Conservation (phyloP, 2,113 vertebrate species). For the Pseudois nayaur region DNA sequence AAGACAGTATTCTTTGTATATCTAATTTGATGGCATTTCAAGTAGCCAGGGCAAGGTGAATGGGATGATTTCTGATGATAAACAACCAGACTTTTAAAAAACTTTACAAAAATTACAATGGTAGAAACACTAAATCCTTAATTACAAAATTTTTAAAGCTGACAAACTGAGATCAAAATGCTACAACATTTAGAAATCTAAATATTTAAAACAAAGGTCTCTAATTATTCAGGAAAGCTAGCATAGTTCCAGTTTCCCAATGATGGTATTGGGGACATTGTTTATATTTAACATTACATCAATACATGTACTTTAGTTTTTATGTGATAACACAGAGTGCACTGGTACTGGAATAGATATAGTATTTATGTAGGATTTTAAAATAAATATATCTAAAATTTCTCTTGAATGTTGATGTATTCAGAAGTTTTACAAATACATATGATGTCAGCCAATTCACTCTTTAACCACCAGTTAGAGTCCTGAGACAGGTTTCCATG, state of each 20-base stretch:
- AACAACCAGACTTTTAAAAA: not conserved
- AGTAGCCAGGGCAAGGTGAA: fast-evolving
- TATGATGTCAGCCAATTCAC: not conserved
- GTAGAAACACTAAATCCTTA: not conserved
- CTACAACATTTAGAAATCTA: conserved; percentile 18
- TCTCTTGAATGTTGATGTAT: not conserved
- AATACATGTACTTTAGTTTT: not conserved
- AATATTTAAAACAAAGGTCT: not conserved
- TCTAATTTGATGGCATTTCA: not conserved
- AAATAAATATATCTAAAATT: not conserved
- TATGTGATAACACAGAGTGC: not conserved
- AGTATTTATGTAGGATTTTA: not conserved
- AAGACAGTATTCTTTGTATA: not conserved
- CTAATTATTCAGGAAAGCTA: conserved; percentile 26
- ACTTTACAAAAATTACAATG: not conserved
- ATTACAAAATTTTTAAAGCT: conserved; percentile 15
- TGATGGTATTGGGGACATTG: not conserved
- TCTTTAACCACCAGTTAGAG: not conserved
- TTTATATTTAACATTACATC: not conserved
- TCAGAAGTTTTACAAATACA: not conserved
- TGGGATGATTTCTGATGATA: not conserved
- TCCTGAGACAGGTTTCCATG: not conserved
- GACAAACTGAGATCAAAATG: conserved; percentile 37
- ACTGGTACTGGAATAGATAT: not conserved
- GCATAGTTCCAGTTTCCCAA: not conserved